Conservation (phyloP, 2,113 vertebrate species). For the Ifrita kowaldi region DNA sequence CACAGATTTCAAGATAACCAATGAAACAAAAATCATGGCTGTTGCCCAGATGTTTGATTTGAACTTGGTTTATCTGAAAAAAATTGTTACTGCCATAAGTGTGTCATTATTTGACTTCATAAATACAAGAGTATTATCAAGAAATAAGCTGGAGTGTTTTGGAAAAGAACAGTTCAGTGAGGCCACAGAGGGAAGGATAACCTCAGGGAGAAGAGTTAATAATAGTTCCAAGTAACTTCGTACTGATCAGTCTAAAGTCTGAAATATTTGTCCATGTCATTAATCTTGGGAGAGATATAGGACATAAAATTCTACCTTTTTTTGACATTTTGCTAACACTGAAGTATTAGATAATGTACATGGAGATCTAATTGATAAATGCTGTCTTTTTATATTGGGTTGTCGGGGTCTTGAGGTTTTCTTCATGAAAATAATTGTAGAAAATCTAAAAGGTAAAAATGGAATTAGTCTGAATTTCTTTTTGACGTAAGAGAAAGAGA, state of each 20-base stretch:
- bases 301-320: not conserved
- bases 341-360: not conserved
- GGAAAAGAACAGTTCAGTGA: not conserved
- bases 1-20: not conserved
- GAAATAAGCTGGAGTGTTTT: not conserved
- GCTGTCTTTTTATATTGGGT: not conserved
- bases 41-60: not conserved
- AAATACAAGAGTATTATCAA: not conserved
- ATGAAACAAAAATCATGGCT: not conserved
- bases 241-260: not conserved
- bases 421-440: not conserved
- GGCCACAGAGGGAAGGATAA: not conserved
- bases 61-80: not conserved
- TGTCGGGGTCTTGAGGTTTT: not conserved
- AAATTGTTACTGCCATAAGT: not conserved
- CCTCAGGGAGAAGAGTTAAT: not conserved
- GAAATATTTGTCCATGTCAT: not conserved
- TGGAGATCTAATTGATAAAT: not conserved
- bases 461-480: not conserved
- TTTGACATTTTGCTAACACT: not conserved
- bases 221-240: not conserved
- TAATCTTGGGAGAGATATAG: not conserved
- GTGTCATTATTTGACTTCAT: not conserved
- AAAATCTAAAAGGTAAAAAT: not conserved
- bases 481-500: not conserved